These are phyloP conservation scores for Pampusana beccarii DNA, from an alignment of 2,113 vertebrate genomes.

Conservation along the genomic window DNA sequence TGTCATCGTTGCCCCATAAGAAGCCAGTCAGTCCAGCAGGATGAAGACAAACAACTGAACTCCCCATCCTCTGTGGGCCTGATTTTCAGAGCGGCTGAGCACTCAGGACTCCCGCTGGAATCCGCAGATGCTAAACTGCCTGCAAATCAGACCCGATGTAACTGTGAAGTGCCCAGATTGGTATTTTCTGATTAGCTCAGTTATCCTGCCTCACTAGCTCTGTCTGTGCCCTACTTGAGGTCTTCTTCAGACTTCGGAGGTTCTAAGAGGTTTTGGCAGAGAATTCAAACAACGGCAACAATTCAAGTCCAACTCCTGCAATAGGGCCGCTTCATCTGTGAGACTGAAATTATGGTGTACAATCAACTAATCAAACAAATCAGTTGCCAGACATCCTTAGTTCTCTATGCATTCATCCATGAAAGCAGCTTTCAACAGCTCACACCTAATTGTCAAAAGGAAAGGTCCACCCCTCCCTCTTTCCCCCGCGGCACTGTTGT, in stretches of 20 bases:
- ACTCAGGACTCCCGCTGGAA: background rate
- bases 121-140: background rate
- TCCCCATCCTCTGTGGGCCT: accelerated
- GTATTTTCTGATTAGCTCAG: background rate
- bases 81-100: background rate
- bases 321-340: background rate
- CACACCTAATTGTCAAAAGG: background rate
- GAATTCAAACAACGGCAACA: background rate
- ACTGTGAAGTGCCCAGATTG: background rate
- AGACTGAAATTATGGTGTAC: background rate
- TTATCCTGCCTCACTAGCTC: background rate
- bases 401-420: conserved; percentile 10
- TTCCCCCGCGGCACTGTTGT: background rate
- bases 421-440: conserved; percentile 35
- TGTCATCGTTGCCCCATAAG: conserved; percentile 21
- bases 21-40: background rate
- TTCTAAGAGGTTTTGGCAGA: background rate
- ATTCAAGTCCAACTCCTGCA: background rate
- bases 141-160: background rate
- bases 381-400: background rate
- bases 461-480: background rate
- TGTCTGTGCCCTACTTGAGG: background rate
- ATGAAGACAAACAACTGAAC: background rate
- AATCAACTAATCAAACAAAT: conserved; percentile 32
- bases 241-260: background rate